Evolutionary conservation across 2,888 invertebrate species (phyloP).

Genomic region (Eremobia ochroleuca): DNA sequence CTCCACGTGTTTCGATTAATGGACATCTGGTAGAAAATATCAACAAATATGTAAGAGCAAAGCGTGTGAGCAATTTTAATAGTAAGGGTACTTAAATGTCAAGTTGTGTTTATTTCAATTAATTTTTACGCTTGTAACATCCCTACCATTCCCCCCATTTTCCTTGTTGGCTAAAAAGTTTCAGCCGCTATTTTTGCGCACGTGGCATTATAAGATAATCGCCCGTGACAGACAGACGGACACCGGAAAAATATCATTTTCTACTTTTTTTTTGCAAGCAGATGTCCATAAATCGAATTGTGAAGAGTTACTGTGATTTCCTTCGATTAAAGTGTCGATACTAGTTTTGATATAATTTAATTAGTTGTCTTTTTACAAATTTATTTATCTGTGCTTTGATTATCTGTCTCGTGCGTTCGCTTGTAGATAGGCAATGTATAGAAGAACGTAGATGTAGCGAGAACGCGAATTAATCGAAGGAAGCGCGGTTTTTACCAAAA

Average conservation of each 20-base stretch:
- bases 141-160: conserved; percentile 4
- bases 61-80: conserved; percentile 35
- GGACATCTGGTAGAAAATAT: conserved; percentile 63
- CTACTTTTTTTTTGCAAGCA: conserved; percentile 43
- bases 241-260: neutral
- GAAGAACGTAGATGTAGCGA: conserved; percentile 36
- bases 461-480: conserved; percentile 70
- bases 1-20: conserved; percentile 70
- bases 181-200: conserved; percentile 6
- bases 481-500: conserved; percentile 63
- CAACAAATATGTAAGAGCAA: conserved; percentile 23
- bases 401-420: conserved; percentile 44
- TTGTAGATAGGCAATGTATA: conserved; percentile 43
- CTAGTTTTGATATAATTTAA: conserved; percentile 52
- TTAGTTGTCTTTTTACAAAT: conserved; percentile 43
- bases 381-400: conserved; percentile 63
- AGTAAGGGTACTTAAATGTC: conserved; percentile 53
- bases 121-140: conserved; percentile 32
- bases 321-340: conserved; percentile 52
- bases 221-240: neutral
- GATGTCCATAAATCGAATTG: conserved; percentile 75
- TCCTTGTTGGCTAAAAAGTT: neutral
- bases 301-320: conserved; percentile 57
- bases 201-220: neutral
- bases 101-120: conserved; percentile 54